Conservation (phyloP, 2,113 vertebrate genomes). For the Ancistrus triradiatus region DNA sequence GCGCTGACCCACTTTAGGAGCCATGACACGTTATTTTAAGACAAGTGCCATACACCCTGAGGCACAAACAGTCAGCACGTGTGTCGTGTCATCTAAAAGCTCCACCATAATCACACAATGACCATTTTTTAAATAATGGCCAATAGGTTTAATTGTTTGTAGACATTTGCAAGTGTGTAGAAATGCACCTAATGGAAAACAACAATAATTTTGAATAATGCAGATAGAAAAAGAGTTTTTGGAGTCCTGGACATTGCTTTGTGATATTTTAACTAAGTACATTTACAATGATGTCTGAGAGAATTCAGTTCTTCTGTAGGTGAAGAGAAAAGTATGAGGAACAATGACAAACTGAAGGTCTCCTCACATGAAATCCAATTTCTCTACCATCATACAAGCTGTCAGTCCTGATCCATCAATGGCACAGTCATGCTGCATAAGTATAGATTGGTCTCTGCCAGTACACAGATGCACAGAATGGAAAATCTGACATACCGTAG, state of each 20-base stretch:
- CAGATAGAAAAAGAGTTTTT: background rate
- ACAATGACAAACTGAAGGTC: no score
- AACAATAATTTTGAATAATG: no score
- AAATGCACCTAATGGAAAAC: no score
- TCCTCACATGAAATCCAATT: slow-evolving; percentile 3
- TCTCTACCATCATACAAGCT: background rate
- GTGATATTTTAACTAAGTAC: no score
- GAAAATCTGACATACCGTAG: background rate
- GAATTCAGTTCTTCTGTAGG: no score
- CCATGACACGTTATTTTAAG: slow-evolving; percentile 58
- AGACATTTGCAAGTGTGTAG: no score
- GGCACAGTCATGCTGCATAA: background rate
- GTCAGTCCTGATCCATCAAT: slow-evolving; percentile 6
- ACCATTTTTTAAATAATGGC: no score
- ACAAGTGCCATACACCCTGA: slow-evolving; percentile 44
- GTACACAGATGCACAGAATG: background rate
- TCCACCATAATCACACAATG: background rate
- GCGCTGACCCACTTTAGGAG: slow-evolving; percentile 58
- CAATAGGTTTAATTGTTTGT: background rate
- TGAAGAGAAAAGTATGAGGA: no score
- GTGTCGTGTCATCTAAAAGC: background rate
- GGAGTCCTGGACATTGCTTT: no score
- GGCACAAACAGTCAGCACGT: slow-evolving; percentile 40
- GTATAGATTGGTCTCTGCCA: background rate
- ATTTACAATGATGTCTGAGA: no score